Percentiles rank a stretch among this genome's conserved stretches.
phyloP scores from a whole-genome alignment of 2,113 vertebrate genomes.

The Pycnonotus jocosus region DNA sequence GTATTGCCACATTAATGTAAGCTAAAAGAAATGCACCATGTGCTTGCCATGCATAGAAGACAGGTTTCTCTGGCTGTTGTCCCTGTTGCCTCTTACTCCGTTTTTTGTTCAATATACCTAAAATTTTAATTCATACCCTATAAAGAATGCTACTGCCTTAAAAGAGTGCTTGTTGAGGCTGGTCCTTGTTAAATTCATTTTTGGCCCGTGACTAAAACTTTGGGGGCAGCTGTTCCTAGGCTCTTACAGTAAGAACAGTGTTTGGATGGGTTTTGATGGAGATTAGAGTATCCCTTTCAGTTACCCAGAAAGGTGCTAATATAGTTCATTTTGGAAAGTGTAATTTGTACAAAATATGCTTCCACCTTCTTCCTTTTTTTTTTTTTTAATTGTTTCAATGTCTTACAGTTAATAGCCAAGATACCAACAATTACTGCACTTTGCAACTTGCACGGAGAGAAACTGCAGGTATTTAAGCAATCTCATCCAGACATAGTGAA shows the following conservation, averaged over 20 bases:
- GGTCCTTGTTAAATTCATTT: background rate
- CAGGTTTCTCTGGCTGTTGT: background rate
- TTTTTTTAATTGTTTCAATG: background rate
- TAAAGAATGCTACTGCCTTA: background rate
- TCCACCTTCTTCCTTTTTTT: background rate
- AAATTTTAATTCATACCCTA: background rate
- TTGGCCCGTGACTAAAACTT: background rate
- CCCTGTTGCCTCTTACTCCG: background rate
- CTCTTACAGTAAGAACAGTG: accelerated
- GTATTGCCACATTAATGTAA: background rate
- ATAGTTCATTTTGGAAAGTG: background rate
- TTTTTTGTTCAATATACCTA: background rate
- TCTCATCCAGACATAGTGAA: slow-evolving; percentile 97
- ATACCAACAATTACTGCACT: slow-evolving; percentile 96
- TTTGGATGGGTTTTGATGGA: background rate
- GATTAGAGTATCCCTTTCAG: background rate
- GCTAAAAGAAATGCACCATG: background rate
- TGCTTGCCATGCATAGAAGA: background rate
- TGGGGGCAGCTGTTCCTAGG: background rate
- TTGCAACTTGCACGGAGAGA: slow-evolving; percentile 97
- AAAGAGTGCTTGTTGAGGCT: background rate
- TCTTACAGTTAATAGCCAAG: slow-evolving; percentile 91
- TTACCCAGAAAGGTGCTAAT: background rate
- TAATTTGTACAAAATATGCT: background rate
- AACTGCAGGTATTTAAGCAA: slow-evolving; percentile 98